Evolutionary conservation across 1,140 invertebrate species (phyloP), one percentile per base, ranked within the genome.

Genomic region (Zelostemma sp.): DNA sequence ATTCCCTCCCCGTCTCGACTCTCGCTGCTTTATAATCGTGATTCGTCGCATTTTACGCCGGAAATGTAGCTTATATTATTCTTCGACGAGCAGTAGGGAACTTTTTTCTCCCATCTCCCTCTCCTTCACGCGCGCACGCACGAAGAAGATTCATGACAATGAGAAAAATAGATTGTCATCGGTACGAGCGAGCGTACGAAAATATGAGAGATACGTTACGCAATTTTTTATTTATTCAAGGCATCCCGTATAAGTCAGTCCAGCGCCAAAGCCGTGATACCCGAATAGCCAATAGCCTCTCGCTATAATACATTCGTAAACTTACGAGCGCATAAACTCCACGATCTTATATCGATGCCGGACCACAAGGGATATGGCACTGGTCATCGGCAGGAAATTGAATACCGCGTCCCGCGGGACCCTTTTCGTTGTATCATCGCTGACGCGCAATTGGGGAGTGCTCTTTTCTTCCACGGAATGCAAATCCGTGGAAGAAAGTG

Each of bases 351-450:
- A 74, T 57, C 55, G 57, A 19, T 19, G 17, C 21, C 25, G 51
- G 59, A 58, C 57, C 67, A 64, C 45, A 48, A 55, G 65, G 50
- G 76, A 77, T 68, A 78, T 72, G 82, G 75, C 74, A 74, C 71
- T 80, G 83, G 83, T 84, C 84, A 85, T 85, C 80, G 76, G 69
- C 51, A 78, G 82, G 75, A 85, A 85, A 85, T 85, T 85, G 84
- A 85, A 85, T 85, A 80, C 72, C 66, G n/a, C n/a, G 76, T 85
- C 84, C 80, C 84, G 62, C 55, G 80, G 80, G 84, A 82, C 68
- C 15, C 31, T 53, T 74, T 55, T 60, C 62, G 33, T 47, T 64
- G 58, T 69, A 64, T 54, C 59, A 31, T 69, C 67, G 80, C 79
- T 80, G 81, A 82, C 82, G 78, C 75, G 79, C 70, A 69, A 28